Percentiles rank a stretch among this genome's conserved stretches.
Conservation (phyloP, 2,113 vertebrate genomes). For the Ctenodactylus gundi region DNA sequence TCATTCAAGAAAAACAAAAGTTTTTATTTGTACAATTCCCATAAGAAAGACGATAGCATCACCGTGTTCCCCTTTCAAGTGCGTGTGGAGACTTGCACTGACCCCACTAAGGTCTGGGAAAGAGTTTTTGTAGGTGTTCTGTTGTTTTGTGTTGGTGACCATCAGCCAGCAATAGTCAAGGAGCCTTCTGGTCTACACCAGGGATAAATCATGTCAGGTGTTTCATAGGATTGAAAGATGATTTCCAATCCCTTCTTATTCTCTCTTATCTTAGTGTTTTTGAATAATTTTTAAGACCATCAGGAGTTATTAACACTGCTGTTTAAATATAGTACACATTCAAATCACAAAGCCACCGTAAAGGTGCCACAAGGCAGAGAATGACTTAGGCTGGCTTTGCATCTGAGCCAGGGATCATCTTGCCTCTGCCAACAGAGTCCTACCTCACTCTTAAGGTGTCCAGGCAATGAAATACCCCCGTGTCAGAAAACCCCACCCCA, state of each 20-base stretch:
- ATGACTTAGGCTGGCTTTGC: slow-evolving; percentile 44
- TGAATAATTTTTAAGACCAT: slow-evolving; percentile 65
- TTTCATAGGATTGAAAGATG: slow-evolving; percentile 67
- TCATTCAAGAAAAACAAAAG: slow-evolving; percentile 80
- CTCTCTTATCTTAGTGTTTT: slow-evolving; percentile 54
- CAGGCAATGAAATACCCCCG: slow-evolving; percentile 23
- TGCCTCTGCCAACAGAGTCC: slow-evolving; percentile 30
- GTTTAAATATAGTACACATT: slow-evolving; percentile 37
- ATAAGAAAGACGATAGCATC: too few species aligned
- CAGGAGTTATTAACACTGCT: slow-evolving; percentile 53
- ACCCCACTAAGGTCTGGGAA: slow-evolving; percentile 80
- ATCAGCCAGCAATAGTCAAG: slow-evolving; percentile 81
- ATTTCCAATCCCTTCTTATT: slow-evolving; percentile 68
- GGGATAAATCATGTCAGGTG: slow-evolving; percentile 74
- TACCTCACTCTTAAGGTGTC: slow-evolving; percentile 37
- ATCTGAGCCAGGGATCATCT: slow-evolving; percentile 36
- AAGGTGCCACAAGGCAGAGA: slow-evolving; percentile 45
- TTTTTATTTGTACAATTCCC: too few species aligned
- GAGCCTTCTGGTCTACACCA: slow-evolving; percentile 72
- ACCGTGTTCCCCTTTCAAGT: slow-evolving; percentile 81
- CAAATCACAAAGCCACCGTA: slow-evolving; percentile 39
- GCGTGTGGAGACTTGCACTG: slow-evolving; percentile 81
- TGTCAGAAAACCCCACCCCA: background rate
- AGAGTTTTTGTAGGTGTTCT: slow-evolving; percentile 57
- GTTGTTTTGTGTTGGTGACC: slow-evolving; percentile 69